Base-by-base conservation (phyloP, 2,888 invertebrate genomes). In the Tetragnatha montana region DNA sequence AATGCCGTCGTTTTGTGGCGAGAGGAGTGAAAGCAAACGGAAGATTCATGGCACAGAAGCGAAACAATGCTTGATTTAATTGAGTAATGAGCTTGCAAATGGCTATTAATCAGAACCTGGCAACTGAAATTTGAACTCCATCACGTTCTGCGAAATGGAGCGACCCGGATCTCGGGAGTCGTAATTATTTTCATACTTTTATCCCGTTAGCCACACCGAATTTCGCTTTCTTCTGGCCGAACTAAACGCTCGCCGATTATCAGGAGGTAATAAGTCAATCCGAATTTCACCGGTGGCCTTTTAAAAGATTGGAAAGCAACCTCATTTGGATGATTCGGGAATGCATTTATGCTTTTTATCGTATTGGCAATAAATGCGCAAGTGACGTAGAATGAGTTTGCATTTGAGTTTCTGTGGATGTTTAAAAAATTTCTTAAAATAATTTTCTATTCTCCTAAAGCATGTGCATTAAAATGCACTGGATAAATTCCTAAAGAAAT, bases 91-190 rank as follows among this genome's bases (percentile, higher is more conserved):
- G 76, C 50, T 76, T 19, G 50, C 49, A 76, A 50, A 76, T 50
- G 49, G 50, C 76, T 76, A 76, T 76, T 76, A 50, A 76, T 76
- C 76, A 76, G 50, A 21, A 50, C 19, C 76, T 76, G 76, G 76
- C 76, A 76, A 50, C 76, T 50, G 76, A 76, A 76, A 76, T 76
- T 76, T 50, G 49, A 76, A 76, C 76, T 76, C 76, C 21, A 76
- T 76, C 76, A 76, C 76, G 76, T 76, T 76, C 76, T 50, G 35
- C 14, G 21, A 6, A 12, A 73, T 50, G 10, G 17, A 50, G 50
- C 50, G 76, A 76, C 76, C 76, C 76, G 76, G 76, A 76, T 76
- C 76, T 76, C 8, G 50, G 76, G 76, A 76, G 49, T 76, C 50
- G 50, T 76, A 76, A 76, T 76, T 71, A 60, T 74, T 74, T 14